Evolutionary conservation across 2,888 invertebrate species (phyloP), one percentile per base, ranked within the genome.

Genomic region (Agrochola litura): DNA sequence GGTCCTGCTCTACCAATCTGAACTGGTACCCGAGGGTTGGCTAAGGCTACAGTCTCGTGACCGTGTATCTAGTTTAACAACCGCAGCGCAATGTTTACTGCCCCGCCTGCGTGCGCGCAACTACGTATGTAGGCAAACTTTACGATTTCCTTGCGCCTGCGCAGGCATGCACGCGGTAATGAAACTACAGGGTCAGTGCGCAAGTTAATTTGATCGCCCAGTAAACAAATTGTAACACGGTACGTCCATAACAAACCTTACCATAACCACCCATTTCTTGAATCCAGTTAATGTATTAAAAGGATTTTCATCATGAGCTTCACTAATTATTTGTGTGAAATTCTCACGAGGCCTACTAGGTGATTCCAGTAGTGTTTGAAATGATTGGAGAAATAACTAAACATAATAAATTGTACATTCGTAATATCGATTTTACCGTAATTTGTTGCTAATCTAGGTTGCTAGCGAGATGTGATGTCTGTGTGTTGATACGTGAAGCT

Each of bases 151-250:
- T 63, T 66, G 75, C 72, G 73, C 43, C 30, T 14, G 58, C 58
- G 60, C 65, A 58, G 30, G 61, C 46, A 65, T 43, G 14, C 52
- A 52, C 61, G n/a, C 61, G n/a, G 58, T 78, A 75, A 77, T 81
- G 74, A 68, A 88, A 76, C 63, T 76, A 72, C 16, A 76, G 79
- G 86, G 78, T 86, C 86, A 84, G 65, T 80, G 84, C 71, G 56
- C 75, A 81, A 66, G 82, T 88, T 88, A 84, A 87, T 86, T 61
- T 56, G 73, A 76, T 77, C 73, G 61, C 3, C 30, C 65, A 30
- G 71, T 64, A 61, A 80, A 68, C 81, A 83, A 81, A 81, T 69
- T 70, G 76, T 70, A 81, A 66, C 85, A 54, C 14, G 65, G 46
- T 54, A 14, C 46, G 41, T 60, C 49, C 80, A 54, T 61, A 66